Conservation (phyloP, 2,797 vertebrate species). For the Phoxinus dragarum region DNA sequence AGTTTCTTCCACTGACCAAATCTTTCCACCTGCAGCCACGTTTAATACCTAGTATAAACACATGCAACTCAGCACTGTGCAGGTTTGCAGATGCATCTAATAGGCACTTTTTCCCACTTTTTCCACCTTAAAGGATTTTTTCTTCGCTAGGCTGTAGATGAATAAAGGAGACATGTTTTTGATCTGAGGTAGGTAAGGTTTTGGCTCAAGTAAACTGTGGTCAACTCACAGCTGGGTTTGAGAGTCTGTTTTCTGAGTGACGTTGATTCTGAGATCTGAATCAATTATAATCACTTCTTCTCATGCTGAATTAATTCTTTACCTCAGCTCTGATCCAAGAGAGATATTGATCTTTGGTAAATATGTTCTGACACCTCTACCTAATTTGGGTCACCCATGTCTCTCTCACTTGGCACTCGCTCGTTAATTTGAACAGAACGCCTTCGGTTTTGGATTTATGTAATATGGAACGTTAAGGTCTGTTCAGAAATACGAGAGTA, state of each 20-base stretch:
- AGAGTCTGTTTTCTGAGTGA: conserved; percentile 18
- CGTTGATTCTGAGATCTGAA: conserved; percentile 15
- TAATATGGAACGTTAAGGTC: conserved; percentile 46
- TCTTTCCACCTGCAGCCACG: background rate
- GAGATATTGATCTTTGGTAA: conserved; percentile 30
- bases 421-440: background rate
- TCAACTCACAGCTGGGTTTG: conserved; percentile 19
- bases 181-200: conserved; percentile 32
- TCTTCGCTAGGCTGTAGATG: background rate
- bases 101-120: background rate
- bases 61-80: no score
- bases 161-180: conserved; percentile 15
- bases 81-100: background rate
- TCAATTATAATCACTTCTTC: conserved; percentile 29
- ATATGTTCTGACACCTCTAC: conserved; percentile 27
- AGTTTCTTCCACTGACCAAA: background rate
- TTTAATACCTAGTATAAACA: background rate
- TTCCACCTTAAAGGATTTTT: background rate
- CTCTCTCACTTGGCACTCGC: background rate
- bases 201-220: conserved; percentile 29
- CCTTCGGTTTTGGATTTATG: conserved; percentile 42
- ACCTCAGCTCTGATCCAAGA: conserved; percentile 12
- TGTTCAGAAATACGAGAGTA: conserved; percentile 67
- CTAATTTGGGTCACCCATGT: conserved; percentile 39
- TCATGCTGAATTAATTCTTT: background rate